These are phyloP conservation scores for Ariopsis seemanni DNA, from an alignment of 2,113 vertebrate genomes.

Conservation along the genomic window DNA sequence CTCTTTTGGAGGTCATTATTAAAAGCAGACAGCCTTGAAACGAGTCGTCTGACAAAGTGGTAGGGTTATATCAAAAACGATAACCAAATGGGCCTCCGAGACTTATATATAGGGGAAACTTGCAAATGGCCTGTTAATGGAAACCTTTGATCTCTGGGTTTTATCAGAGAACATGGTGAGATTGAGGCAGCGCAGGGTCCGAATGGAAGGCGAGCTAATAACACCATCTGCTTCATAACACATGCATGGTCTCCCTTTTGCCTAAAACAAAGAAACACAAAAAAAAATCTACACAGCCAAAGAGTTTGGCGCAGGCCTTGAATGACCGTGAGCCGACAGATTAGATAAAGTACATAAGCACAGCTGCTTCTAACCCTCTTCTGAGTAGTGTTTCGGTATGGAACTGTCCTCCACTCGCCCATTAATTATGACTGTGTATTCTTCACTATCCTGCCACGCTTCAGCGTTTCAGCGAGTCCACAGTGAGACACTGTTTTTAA, in stretches of 20 bases:
- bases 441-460: not conserved
- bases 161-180: constrained; percentile 72
- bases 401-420: not conserved
- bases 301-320: not conserved
- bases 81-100: constrained; percentile 70
- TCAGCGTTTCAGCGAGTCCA: not conserved
- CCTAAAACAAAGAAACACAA: constrained; percentile 25
- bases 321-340: not conserved
- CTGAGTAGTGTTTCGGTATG: constrained; percentile 13
- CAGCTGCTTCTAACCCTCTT: not conserved
- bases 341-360: constrained; percentile 30
- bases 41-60: constrained; percentile 62
- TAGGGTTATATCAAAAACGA: constrained; percentile 69
- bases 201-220: constrained; percentile 41
- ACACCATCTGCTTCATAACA: not conserved
- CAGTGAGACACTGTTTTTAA: not conserved
- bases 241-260: not conserved
- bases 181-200: constrained; percentile 68
- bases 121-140: constrained; percentile 69
- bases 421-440: not conserved
- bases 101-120: constrained; percentile 69
- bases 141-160: constrained; percentile 72
- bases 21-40: constrained; percentile 63
- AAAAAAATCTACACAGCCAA: not conserved
- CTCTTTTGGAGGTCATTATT: constrained; percentile 56